Conservation (phyloP, 2,797 vertebrate species). For the Labroides dimidiatus region DNA sequence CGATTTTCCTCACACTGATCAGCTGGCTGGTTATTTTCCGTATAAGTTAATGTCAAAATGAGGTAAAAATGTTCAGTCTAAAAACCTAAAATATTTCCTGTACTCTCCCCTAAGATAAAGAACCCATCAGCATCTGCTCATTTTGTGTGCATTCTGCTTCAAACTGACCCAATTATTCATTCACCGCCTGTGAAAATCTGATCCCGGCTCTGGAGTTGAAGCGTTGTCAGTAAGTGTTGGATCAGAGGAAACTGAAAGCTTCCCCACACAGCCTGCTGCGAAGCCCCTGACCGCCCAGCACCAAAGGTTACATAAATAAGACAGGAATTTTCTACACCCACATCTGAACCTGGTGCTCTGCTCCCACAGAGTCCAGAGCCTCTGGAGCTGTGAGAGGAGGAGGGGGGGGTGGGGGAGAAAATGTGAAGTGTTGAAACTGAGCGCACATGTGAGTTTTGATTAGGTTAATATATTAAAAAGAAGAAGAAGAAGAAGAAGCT, state of each 20-base stretch:
- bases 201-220: background rate
- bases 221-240: conserved; percentile 40
- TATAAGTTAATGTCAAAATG: too few relatives aligned
- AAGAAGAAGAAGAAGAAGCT: too few relatives aligned
- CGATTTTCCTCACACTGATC: too few relatives aligned
- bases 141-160: background rate
- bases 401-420: background rate
- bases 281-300: conserved; percentile 35
- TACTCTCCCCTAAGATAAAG: background rate
- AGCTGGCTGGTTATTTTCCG: too few relatives aligned
- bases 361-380: conserved; percentile 38
- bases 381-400: conserved; percentile 17
- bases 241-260: conserved; percentile 60
- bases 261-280: conserved; percentile 44
- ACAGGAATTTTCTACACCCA: conserved; percentile 77
- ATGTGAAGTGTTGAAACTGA: background rate
- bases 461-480: too few relatives aligned
- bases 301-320: conserved; percentile 80
- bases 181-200: background rate
- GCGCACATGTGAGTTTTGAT: too few relatives aligned
- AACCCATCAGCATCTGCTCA: background rate
- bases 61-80: too few relatives aligned
- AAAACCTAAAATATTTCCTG: too few relatives aligned
- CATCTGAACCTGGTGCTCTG: conserved; percentile 65
- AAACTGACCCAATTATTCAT: background rate